A percentile compares a stretch with the other conserved stretches of the same genome.
Conservation (phyloP, 2,888 invertebrate species). For the Amblyteles armatorius region DNA sequence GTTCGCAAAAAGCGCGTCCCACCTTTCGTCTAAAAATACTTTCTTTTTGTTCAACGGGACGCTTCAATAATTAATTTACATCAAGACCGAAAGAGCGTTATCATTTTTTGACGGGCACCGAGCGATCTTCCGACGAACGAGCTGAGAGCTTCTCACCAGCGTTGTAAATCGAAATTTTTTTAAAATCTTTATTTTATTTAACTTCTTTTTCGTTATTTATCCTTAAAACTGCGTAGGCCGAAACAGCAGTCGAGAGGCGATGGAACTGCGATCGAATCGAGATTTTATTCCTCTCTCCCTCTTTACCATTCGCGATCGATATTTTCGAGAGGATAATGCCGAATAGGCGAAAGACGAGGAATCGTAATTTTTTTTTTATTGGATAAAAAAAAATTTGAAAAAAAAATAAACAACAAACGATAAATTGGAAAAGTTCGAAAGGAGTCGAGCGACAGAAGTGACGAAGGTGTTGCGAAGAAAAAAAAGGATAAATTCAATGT, state of each 20-base stretch:
- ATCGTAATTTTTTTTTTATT: conserved; percentile 28
- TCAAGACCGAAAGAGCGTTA: conserved; percentile 64
- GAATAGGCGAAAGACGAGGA: conserved; percentile 49
- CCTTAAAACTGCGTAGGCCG: conserved; percentile 55
- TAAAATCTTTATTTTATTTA: background rate
- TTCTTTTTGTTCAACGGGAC: conserved; percentile 61
- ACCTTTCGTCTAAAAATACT: conserved; percentile 62
- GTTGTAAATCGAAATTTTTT: conserved; percentile 24
- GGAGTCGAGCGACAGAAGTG: conserved; percentile 21
- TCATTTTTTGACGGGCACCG: conserved; percentile 29
- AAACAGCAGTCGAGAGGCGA: conserved; percentile 56
- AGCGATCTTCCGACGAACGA: conserved; percentile 32
- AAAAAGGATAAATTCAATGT: conserved; percentile 68
- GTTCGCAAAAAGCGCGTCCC: conserved; percentile 65
- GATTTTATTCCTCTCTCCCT: conserved; percentile 46
- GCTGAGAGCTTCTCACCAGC: conserved; percentile 12
- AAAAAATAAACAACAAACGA: conserved; percentile 78
- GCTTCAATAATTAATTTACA: conserved; percentile 35
- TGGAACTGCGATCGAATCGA: conserved; percentile 37
- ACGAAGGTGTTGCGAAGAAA: conserved; percentile 33
- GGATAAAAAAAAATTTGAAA: conserved; percentile 76
- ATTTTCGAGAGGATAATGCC: conserved; percentile 32
- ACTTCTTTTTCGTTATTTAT: conserved; percentile 36
- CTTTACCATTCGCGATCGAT: conserved; percentile 30
- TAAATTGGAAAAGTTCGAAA: conserved; percentile 6